phyloP scores from a whole-genome alignment of 1,140 invertebrate species.

The Bombus balteatus region DNA sequence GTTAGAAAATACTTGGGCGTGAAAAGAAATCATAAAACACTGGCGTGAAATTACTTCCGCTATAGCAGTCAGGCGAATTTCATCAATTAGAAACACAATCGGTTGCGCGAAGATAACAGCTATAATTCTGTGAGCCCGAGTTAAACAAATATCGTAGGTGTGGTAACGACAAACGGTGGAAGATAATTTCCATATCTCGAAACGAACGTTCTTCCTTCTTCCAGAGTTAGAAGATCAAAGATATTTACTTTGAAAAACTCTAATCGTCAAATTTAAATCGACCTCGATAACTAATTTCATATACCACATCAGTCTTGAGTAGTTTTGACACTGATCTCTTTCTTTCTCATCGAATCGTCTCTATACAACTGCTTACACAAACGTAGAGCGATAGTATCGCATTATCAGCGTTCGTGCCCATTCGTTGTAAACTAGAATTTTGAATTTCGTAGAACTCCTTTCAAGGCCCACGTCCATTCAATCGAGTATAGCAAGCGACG shows the following conservation, averaged over 20 bases:
- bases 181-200: not conserved
- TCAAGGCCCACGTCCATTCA: not conserved
- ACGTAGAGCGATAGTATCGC: not conserved
- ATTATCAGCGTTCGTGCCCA: not conserved
- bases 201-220: not conserved
- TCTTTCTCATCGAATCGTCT: not conserved
- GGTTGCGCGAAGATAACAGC: not conserved
- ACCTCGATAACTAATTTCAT: not conserved
- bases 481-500: not conserved
- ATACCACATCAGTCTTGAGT: not conserved
- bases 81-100: slow-evolving; percentile 11
- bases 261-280: not conserved
- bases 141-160: not conserved
- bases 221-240: not conserved
- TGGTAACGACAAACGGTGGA: not conserved
- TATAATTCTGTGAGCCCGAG: not conserved
- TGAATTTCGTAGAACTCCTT: not conserved
- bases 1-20: not conserved
- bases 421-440: not conserved
- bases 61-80: not conserved
- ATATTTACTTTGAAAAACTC: not conserved
- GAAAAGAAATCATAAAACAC: slow-evolving; percentile 8
- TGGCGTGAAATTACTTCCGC: not conserved
- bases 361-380: not conserved
- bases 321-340: not conserved